These are phyloP conservation scores for Trachops cirrhosus DNA, from an alignment of 2,797 vertebrate genomes.

Conservation along the genomic window DNA sequence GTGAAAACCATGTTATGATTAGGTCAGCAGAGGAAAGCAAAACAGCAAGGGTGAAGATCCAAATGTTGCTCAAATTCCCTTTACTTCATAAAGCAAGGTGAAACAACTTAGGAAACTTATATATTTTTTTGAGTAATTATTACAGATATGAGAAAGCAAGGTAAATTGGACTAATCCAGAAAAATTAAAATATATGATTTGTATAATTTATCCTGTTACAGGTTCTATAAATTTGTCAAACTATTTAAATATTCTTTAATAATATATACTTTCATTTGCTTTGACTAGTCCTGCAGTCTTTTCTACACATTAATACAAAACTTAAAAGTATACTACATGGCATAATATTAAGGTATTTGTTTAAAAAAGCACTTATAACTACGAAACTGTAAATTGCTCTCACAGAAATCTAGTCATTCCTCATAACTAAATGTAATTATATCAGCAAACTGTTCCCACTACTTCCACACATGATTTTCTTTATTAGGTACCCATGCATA, in stretches of 20 bases:
- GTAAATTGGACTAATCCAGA: neutral
- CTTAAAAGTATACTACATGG: neutral
- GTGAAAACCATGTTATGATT: neutral
- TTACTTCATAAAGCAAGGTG: neutral
- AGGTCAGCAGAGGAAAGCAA: neutral
- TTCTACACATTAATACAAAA: neutral
- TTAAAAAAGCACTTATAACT: neutral
- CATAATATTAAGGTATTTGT: constrained; percentile 21
- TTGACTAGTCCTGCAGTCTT: constrained; percentile 30
- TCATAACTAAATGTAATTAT: constrained; percentile 70
- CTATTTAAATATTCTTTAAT: constrained; percentile 49
- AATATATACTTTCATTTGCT: neutral
- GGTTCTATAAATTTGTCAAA: constrained; percentile 53
- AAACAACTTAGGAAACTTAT: too few relatives aligned
- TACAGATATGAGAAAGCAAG: neutral
- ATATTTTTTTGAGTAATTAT: neutral
- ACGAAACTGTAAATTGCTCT: constrained; percentile 43
- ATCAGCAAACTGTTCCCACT: constrained; percentile 75
- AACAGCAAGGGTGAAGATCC: neutral
- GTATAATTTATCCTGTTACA: constrained; percentile 46
- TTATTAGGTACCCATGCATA: constrained; percentile 72
- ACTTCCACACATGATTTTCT: constrained; percentile 76
- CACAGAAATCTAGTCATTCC: constrained; percentile 68
- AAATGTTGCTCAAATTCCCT: neutral
- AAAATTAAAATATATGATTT: neutral